Conservation (phyloP, 1,140 invertebrate genomes). For the Nasonia longicornis region DNA sequence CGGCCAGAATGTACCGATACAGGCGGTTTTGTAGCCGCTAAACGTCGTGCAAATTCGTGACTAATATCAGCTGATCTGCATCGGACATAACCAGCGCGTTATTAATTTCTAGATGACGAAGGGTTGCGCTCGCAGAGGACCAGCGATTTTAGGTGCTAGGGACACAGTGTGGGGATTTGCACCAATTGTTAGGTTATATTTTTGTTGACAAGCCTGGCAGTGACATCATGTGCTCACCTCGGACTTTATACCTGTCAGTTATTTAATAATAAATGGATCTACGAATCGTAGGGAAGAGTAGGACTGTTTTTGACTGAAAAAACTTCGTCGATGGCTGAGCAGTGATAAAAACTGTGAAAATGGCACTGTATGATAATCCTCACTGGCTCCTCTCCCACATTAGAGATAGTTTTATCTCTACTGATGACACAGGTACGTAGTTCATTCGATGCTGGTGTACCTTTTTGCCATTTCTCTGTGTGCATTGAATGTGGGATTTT, state of each 20-base stretch:
- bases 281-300: not conserved
- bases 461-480: constrained; percentile 37
- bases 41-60: not conserved
- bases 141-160: not conserved
- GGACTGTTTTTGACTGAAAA: not conserved
- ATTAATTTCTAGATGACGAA: not conserved
- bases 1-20: not conserved
- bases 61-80: constrained; percentile 17
- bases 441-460: constrained; percentile 19
- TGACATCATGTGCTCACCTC: constrained; percentile 6
- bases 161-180: not conserved
- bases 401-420: constrained; percentile 93
- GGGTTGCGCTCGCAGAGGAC: not conserved
- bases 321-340: not conserved
- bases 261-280: not conserved
- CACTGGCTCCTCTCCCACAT: constrained; percentile 94
- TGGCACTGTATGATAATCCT: constrained; percentile 94
- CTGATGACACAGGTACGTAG: constrained; percentile 87
- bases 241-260: not conserved
- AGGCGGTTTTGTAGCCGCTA: not conserved
- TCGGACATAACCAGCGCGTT: not conserved
- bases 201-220: constrained; percentile 14
- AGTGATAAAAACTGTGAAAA: constrained; percentile 59
- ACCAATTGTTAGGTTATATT: constrained; percentile 26
- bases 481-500: constrained; percentile 21